phyloP scores from a whole-genome alignment of 1,140 invertebrate species.

The Cydia splendana region DNA sequence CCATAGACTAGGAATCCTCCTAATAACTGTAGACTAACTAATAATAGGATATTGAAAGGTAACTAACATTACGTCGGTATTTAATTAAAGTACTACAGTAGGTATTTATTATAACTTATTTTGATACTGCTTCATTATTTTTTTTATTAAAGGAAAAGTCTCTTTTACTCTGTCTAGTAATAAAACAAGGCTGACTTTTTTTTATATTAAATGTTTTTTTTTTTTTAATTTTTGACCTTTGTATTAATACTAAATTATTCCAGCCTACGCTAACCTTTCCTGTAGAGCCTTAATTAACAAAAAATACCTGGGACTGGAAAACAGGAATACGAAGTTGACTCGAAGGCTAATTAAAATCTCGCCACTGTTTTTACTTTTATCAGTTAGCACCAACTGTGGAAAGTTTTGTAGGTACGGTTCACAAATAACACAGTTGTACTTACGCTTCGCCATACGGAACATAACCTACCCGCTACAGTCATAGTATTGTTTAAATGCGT shows the following conservation, averaged over 20 bases:
- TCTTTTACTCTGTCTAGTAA: not conserved
- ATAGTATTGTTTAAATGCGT: too few species aligned
- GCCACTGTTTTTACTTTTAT: slow-evolving; percentile 24
- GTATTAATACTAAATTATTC: not conserved
- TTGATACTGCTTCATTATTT: too few species aligned
- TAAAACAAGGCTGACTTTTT: not conserved
- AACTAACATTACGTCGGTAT: not conserved
- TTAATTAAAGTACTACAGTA: not conserved
- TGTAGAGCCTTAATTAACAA: slow-evolving; percentile 3
- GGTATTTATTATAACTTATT: too few species aligned
- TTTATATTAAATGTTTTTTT: not conserved
- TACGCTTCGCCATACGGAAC: too few species aligned
- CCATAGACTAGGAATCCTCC: too few species aligned
- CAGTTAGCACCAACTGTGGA: not conserved
- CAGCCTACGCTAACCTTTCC: slow-evolving; percentile 17
- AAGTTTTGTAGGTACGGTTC: not conserved
- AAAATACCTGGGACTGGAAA: not conserved
- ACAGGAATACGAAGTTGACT: slow-evolving; percentile 24
- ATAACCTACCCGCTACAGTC: too few species aligned
- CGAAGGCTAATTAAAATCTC: slow-evolving; percentile 18
- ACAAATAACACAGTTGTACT: not conserved
- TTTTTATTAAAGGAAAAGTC: not conserved
- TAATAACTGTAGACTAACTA: too few species aligned
- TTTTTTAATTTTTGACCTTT: not conserved
- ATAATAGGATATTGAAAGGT: too few species aligned